Conservation (phyloP, 1,140 invertebrate species). For the Leptinotarsa defecta region DNA sequence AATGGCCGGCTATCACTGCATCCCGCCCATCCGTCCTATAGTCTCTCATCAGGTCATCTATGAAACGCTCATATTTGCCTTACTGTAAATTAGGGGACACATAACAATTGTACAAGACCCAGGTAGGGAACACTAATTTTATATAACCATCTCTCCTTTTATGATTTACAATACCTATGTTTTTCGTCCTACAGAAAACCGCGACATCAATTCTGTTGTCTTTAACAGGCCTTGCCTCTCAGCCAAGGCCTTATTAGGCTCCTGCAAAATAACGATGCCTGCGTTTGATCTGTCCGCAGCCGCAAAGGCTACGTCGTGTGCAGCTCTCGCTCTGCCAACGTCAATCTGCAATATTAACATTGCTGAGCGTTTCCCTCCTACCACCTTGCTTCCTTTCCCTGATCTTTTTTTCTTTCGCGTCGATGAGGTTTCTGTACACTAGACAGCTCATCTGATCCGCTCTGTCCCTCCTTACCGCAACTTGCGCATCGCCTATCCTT, state of each 20-base stretch:
- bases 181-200: not conserved
- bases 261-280: not conserved
- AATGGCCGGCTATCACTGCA: too few relatives aligned
- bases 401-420: not conserved
- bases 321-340: not conserved
- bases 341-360: not conserved
- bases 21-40: not conserved
- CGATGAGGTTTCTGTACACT: constrained; percentile 12
- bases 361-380: not conserved
- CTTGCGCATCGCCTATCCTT: not conserved
- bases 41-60: not conserved
- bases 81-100: not conserved
- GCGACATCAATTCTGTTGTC: not conserved
- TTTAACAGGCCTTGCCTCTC: not conserved
- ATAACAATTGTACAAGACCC: not conserved
- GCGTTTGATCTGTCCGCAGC: not conserved
- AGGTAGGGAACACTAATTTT: not conserved
- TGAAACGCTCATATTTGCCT: not conserved
- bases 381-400: not conserved
- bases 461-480: constrained; percentile 22
- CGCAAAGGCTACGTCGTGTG: not conserved
- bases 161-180: not conserved
- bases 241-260: not conserved
- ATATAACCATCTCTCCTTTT: not conserved
- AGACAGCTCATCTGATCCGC: constrained; percentile 10